phyloP scores from a whole-genome alignment of 2,888 invertebrate species.

The Drosophila mulleri region DNA sequence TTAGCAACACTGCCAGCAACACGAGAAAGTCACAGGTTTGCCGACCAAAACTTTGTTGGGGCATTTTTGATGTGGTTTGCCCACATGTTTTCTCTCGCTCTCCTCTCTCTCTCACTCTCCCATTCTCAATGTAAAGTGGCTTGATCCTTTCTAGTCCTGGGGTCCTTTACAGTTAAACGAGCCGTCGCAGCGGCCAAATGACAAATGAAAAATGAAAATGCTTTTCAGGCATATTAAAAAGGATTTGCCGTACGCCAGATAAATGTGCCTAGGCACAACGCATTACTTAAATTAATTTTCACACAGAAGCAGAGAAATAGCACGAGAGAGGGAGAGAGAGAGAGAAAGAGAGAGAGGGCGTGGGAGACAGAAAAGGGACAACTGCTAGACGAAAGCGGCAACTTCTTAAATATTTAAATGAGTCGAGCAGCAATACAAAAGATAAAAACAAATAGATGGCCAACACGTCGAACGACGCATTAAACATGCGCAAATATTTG shows the following conservation, averaged over 20 bases:
- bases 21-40: constrained; percentile 19
- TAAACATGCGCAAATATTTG: constrained; percentile 80
- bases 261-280: constrained; percentile 68
- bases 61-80: constrained; percentile 62
- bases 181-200: constrained; percentile 55
- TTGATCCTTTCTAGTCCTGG: constrained; percentile 3
- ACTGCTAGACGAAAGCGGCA: constrained; percentile 45
- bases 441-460: constrained; percentile 69
- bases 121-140: neutral
- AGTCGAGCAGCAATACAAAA: constrained; percentile 45
- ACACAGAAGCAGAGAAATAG: constrained; percentile 39
- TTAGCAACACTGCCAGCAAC: constrained; percentile 24
- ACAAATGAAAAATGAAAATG: constrained; percentile 83
- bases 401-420: constrained; percentile 77
- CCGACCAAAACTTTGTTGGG: constrained; percentile 32
- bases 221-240: constrained; percentile 75
- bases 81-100: neutral
- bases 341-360: neutral
- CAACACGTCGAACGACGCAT: constrained; percentile 80
- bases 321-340: constrained; percentile 6
- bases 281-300: constrained; percentile 81
- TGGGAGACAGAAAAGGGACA: constrained; percentile 27
- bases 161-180: constrained; percentile 34
- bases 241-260: constrained; percentile 73
- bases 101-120: neutral